Evolutionary conservation across 2,888 invertebrate genomes (phyloP), one percentile per base, ranked within the genome.

Genomic region (Glyphotaelius pellucidus): DNA sequence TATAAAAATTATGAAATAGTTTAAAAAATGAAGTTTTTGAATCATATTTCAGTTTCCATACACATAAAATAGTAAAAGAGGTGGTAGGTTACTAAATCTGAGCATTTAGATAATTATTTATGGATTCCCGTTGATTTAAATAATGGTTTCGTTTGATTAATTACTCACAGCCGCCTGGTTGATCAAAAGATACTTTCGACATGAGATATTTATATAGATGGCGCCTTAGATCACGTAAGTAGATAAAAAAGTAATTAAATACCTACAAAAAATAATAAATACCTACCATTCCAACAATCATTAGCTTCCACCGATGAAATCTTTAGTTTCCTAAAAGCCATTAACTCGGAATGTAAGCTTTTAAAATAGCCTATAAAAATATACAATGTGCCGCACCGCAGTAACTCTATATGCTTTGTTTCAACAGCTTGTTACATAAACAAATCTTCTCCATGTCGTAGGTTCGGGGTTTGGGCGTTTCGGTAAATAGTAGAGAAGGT

Each of bases 381-480:
- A n/a, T 80, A 80, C 38, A 90, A 42, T 38, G 81, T 80, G 7
- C 90, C 80, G 80, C 67, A 67, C 67, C 67, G 31, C 19, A 80
- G 89, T 89, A 89, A 80, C 38, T 79, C 38, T 30, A 79, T 30
- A 89, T 47, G 86, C 30, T 86, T 86, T 38, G 86, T 86, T 86
- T 86, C 86, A 86, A 86, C 86, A 35, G 35, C 81, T 31, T 83
- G 83, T 35, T 83, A 83, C 67, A 25, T 67, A 67, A 67, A 67
- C 67, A 67, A 67, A n/a, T 67, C 67, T 67, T 2, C 67, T 67
- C 67, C 67, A n/a, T 67, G 67, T 67, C 67, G 67, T 67, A 67
- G 67, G 67, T 67, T 67, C 67, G 67, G 67, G 67, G 67, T 67
- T 67, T 7, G 67, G n/a, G 9, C 25, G 67, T 67, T 67, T 67